Evolutionary conservation across 2,113 vertebrate species (phyloP).

Genomic region (Litocranius walleri): DNA sequence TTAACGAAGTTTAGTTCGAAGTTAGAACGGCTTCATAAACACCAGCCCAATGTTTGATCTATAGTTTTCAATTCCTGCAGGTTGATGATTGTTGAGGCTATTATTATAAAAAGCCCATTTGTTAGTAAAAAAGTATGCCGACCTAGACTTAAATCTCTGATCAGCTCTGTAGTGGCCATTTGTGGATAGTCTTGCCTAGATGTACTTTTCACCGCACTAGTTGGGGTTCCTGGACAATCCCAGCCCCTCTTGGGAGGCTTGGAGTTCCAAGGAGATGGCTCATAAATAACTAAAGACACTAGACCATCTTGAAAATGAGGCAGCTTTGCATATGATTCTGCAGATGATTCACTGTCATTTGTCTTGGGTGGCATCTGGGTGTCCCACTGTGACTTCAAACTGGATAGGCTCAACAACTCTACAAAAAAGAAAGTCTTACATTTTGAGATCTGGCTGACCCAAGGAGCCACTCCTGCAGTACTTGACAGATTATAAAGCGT

Average conservation of each 20-base stretch:
- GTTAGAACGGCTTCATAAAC: conserved; percentile 10
- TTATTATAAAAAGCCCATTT: neutral
- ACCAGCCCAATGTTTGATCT: neutral
- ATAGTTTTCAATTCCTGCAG: neutral
- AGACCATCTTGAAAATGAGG: neutral
- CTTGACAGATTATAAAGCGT: neutral
- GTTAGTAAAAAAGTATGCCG: neutral
- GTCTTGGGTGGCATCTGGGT: neutral
- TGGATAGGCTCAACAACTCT: neutral
- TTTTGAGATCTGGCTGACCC: neutral
- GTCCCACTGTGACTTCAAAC: neutral
- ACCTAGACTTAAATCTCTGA: neutral
- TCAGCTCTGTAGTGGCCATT: neutral
- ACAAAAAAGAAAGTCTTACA: neutral
- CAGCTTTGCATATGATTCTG: neutral
- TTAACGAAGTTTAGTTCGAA: neutral
- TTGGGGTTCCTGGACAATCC: neutral
- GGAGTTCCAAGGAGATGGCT: neutral
- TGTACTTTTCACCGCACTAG: neutral
- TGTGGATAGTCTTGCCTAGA: neutral
- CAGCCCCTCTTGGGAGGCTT: neutral
- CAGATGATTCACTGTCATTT: neutral
- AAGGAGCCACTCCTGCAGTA: neutral
- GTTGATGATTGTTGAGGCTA: neutral
- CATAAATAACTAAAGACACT: neutral